These are phyloP conservation scores for Dynastes grantii DNA, from an alignment of 2,888 invertebrate genomes.

Conservation along the genomic window DNA sequence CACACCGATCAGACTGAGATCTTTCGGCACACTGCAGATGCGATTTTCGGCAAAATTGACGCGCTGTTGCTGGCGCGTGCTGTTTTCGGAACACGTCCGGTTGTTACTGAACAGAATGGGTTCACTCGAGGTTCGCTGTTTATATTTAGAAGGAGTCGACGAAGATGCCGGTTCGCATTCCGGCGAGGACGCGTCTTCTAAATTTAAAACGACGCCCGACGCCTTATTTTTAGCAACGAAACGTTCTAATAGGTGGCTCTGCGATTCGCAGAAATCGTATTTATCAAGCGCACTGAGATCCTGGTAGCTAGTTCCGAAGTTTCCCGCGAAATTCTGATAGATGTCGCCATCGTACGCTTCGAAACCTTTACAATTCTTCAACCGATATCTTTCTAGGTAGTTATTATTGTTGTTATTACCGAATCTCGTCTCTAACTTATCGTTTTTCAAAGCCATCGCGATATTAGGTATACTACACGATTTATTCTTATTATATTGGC, in stretches of 20 bases:
- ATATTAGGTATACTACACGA: slow-evolving; percentile 72
- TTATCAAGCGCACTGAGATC: slow-evolving; percentile 66
- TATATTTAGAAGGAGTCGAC: slow-evolving; percentile 65
- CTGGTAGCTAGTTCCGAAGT: slow-evolving; percentile 69
- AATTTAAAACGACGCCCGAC: slow-evolving; percentile 56
- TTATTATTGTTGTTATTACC: slow-evolving; percentile 42
- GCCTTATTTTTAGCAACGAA: slow-evolving; percentile 63
- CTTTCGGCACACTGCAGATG: slow-evolving; percentile 77
- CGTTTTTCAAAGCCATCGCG: slow-evolving; percentile 59
- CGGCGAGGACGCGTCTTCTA: slow-evolving; percentile 31
- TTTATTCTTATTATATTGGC: slow-evolving; percentile 64
- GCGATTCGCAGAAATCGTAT: slow-evolving; percentile 56
- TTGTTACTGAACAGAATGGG: slow-evolving; percentile 65
- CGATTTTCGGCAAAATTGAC: slow-evolving; percentile 65
- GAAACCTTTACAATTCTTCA: slow-evolving; percentile 59
- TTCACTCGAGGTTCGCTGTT: slow-evolving; percentile 66
- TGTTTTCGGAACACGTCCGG: slow-evolving; percentile 29
- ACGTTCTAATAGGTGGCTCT: slow-evolving; percentile 39
- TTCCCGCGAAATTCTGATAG: slow-evolving; percentile 65
- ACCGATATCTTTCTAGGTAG: slow-evolving; percentile 52
- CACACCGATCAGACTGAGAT: slow-evolving; percentile 75
- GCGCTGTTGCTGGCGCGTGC: slow-evolving; percentile 53
- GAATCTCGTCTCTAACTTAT: slow-evolving; percentile 53
- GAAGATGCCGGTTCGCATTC: slow-evolving; percentile 55
- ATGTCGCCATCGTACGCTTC: slow-evolving; percentile 65